Evolutionary conservation across 2,797 vertebrate genomes (phyloP).

Genomic region (Phyllotis vaccarum): DNA sequence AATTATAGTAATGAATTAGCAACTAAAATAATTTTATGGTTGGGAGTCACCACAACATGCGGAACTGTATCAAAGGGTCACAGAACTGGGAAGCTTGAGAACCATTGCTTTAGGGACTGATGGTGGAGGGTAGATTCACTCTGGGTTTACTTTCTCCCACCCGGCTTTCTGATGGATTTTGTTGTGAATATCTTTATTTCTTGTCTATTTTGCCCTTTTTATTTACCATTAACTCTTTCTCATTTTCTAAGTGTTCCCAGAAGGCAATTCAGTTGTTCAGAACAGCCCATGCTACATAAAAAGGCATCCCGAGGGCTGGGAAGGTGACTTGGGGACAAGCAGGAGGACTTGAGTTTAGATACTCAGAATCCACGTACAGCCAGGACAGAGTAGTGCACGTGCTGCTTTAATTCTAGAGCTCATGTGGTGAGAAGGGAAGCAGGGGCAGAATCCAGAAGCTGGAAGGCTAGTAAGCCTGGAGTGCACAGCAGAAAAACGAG

Average conservation of each 20-base stretch:
- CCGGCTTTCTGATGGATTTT: not conserved
- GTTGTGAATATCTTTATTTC: slow-evolving; percentile 6
- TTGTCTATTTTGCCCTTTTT: not conserved
- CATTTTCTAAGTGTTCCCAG: not conserved
- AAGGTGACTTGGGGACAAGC: not conserved
- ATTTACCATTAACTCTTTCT: slow-evolving; percentile 1
- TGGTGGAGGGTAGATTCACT: not conserved
- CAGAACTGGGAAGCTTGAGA: not conserved
- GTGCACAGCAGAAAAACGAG: not conserved
- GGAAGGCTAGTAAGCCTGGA: not conserved
- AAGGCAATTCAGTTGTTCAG: not conserved
- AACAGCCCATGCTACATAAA: not conserved
- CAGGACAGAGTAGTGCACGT: accelerated
- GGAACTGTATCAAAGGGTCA: not conserved
- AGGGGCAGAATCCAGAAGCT: not conserved
- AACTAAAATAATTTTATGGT: not conserved
- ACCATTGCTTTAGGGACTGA: not conserved
- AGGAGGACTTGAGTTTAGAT: not conserved
- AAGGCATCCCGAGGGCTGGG: not conserved
- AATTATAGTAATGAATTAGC: not conserved
- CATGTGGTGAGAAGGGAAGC: not conserved
- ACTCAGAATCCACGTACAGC: not conserved
- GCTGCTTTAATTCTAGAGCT: not conserved
- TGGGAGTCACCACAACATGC: not conserved
- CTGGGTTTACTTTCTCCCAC: not conserved